These are phyloP conservation scores for Actinernus sp. DNA, from an alignment of 92 coral and sea anemone species.

Conservation along the genomic window DNA sequence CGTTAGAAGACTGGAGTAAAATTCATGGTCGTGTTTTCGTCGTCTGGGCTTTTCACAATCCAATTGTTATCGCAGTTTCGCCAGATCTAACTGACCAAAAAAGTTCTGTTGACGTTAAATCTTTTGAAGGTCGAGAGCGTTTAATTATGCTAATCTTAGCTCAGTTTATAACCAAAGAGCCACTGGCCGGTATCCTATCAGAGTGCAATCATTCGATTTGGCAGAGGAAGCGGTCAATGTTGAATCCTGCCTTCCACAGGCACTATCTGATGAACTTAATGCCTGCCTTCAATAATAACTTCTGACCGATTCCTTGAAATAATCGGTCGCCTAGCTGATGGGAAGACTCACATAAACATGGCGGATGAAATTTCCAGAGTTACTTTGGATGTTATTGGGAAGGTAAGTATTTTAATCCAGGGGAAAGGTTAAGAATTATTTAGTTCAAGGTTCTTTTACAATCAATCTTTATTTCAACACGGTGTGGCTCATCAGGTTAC, in stretches of 20 bases:
- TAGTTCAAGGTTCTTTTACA: no score
- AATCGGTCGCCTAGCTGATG: conserved; percentile 54
- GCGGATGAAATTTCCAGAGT: conserved; percentile 73
- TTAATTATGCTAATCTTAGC: conserved; percentile 19
- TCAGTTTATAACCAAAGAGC: conserved; percentile 48
- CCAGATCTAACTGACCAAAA: conserved; percentile 47
- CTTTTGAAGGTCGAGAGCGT: conserved; percentile 33
- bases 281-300: conserved; percentile 69
- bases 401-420: no score
- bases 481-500: no score
- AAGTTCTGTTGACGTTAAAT: conserved; percentile 39
- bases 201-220: conserved; percentile 66
- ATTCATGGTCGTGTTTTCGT: conserved; percentile 67
- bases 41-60: conserved; percentile 40
- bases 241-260: conserved; percentile 93
- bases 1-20: conserved; percentile 19
- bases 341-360: conserved; percentile 51
- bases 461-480: no score
- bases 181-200: conserved; percentile 63
- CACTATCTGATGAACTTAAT: conserved; percentile 74
- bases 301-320: conserved; percentile 65
- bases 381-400: conserved; percentile 84
- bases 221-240: conserved; percentile 68
- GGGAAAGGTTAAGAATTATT: no score
- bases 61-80: conserved; percentile 32